Conservation (phyloP, 2,113 vertebrate species). For the Falcunculus frontatus region DNA sequence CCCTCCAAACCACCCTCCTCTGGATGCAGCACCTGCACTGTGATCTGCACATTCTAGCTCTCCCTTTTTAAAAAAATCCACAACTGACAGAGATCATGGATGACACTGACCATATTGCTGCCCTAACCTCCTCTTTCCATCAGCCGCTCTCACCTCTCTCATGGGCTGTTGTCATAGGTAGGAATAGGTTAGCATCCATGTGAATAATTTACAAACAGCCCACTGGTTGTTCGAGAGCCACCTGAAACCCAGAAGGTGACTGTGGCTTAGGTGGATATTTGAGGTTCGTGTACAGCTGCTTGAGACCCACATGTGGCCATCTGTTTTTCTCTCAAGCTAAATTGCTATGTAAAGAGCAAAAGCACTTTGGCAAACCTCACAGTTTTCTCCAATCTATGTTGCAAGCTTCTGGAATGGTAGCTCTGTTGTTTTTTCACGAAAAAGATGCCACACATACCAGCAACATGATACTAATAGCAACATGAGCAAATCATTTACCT, state of each 20-base stretch:
- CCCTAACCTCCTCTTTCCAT: neutral
- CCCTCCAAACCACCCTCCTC: neutral
- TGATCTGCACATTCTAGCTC: neutral
- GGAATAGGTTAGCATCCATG: neutral
- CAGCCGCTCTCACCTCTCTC: neutral
- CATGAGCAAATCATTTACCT: neutral
- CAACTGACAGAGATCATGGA: neutral
- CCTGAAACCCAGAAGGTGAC: neutral
- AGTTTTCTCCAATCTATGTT: neutral
- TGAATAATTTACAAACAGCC: neutral
- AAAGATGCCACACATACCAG: neutral
- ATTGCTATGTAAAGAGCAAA: neutral
- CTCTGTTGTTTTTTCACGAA: neutral
- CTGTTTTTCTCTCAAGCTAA: neutral
- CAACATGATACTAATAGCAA: neutral
- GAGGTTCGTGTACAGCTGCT: neutral
- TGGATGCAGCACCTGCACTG: rapidly evolving
- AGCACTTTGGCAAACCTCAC: neutral
- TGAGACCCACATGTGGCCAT: neutral
- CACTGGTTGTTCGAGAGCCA: neutral
- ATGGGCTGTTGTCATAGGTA: neutral
- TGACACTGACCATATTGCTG: neutral
- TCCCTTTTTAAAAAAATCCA: neutral
- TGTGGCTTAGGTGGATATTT: neutral
- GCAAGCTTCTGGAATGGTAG: neutral